Conservation (phyloP, 2,797 vertebrate genomes). For the Sebastes kiyomatsui region DNA sequence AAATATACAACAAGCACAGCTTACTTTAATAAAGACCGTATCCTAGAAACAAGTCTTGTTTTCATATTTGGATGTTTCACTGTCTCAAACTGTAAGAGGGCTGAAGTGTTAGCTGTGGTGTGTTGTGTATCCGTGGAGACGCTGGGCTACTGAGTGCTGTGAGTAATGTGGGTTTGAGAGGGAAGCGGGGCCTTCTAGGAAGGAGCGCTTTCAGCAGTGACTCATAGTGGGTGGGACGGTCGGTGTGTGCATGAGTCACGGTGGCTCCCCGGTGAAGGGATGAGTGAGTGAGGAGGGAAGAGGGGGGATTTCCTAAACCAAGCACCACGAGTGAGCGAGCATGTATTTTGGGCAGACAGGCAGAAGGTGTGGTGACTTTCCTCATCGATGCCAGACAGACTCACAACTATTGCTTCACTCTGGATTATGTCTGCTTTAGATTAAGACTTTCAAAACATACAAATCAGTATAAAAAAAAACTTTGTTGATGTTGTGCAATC, state of each 20-base stretch:
- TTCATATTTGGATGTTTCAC: not conserved
- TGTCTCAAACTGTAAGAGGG: not conserved
- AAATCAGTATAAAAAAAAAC: not conserved
- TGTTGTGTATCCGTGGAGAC: conserved; percentile 64
- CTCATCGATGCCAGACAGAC: not conserved
- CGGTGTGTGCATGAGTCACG: conserved; percentile 24
- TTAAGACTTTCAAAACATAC: not conserved
- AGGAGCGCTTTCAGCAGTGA: conserved; percentile 51
- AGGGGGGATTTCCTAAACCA: conserved; percentile 51
- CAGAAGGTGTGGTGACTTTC: conserved; percentile 12
- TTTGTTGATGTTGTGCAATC: not conserved
- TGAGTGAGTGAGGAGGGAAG: not conserved
- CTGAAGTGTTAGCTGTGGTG: conserved; percentile 15
- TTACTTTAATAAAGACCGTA: not conserved
- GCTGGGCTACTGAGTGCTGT: conserved; percentile 3
- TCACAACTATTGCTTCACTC: not conserved
- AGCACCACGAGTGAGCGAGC: conserved; percentile 1
- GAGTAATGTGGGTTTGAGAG: conserved; percentile 36
- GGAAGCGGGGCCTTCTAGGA: not conserved
- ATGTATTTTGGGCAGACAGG: conserved; percentile 11
- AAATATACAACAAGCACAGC: not conserved
- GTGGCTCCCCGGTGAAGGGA: conserved; percentile 26
- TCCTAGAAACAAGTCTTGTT: conserved; percentile 16
- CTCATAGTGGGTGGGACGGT: conserved; percentile 54
- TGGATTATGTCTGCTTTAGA: not conserved